Base-by-base conservation (phyloP, 2,797 vertebrate species). In the Lithobates pipiens region DNA sequence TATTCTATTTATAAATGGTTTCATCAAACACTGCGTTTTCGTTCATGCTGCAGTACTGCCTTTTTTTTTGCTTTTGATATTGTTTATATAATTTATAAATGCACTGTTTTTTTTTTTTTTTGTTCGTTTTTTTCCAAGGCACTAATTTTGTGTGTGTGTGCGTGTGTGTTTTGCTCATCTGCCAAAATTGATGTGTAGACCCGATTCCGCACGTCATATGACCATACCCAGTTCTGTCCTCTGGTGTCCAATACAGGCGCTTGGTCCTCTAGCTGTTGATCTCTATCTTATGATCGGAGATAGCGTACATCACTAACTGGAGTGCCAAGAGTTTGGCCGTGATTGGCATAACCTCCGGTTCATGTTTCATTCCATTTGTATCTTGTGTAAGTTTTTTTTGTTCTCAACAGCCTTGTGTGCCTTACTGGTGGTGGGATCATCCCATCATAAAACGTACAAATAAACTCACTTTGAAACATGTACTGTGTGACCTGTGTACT, bases 81-180 rank as follows among this genome's bases (percentile, higher is more conserved):
- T 83, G 80, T 86, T 83, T 83, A 78, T 86, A 86, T 86, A 86
- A 86, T 86, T 86, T 86, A 86, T 86, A 86, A 86, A 77, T 86
- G 85, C 85, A 86, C 85, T 83, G 85, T 86, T 86, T 86, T 83
- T 21, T 46, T 11, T 46, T 11, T 13, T 46, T 46, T 46, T 11
- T 11, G 0, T 44, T 57, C 1, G 8, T 18, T 80, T 72, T 71
- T 80, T 80, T 80, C 29, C 78, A 74, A 83, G 70, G 76, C 85
- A 86, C 85, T 86, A 32, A 83, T 83, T 83, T 44, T 44, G 42
- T 82, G 85, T 86, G 85, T 83, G 85, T 83, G 70, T 54, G 61
- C 75, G 85, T 82, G 85, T 78, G 81, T 72, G 57, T 71, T 85
- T 61, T 67, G 39, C 57, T 25, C 27, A 42, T 77, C 73, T 76